These are phyloP conservation scores for Melanaphis sacchari DNA, from an alignment of 1,140 invertebrate species.

Conservation along the genomic window DNA sequence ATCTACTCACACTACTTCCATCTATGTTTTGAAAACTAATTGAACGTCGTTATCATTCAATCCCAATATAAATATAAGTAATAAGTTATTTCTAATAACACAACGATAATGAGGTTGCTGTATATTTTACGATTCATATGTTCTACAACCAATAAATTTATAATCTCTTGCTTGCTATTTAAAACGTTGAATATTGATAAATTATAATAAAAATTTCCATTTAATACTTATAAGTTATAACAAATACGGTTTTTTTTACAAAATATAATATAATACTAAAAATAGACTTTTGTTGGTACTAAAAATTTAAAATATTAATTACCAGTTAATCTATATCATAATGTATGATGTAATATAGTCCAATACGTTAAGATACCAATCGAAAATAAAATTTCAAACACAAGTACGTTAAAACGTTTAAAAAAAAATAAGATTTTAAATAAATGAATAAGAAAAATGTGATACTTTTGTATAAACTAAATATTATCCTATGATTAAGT, in stretches of 20 bases:
- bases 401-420: neutral
- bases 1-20: neutral
- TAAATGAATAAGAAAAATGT: neutral
- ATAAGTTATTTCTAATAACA: too few relatives aligned
- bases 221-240: neutral
- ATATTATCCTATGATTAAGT: too few relatives aligned
- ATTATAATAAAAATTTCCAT: neutral
- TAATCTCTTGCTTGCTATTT: neutral
- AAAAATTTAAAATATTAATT: neutral
- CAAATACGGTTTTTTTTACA: neutral
- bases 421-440: too few relatives aligned
- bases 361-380: neutral
- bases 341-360: neutral
- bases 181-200: neutral
- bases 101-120: too few relatives aligned
- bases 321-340: neutral
- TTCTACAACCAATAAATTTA: neutral
- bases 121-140: neutral
- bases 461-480: too few relatives aligned
- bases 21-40: neutral
- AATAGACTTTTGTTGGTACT: neutral
- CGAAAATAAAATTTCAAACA: neutral
- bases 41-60: too few relatives aligned
- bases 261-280: neutral
- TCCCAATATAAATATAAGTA: too few relatives aligned